Evolutionary conservation across 1,140 invertebrate genomes (phyloP).

Genomic region (Araneus ventricosus): DNA sequence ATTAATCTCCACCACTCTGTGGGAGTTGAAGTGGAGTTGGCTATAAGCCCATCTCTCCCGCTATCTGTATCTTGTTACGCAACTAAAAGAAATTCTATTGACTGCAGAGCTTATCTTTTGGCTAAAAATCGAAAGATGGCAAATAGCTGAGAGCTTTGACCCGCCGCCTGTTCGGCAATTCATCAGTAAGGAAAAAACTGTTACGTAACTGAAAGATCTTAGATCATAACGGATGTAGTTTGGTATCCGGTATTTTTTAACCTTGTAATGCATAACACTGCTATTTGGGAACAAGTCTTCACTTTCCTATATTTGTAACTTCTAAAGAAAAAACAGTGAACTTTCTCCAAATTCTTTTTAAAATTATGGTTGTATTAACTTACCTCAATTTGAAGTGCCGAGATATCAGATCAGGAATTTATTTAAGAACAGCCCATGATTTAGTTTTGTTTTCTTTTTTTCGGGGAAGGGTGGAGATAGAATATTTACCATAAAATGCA

Average conservation of each 20-base stretch:
- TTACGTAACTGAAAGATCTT: background rate
- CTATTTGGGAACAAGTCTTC: too few species aligned
- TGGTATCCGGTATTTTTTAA: background rate
- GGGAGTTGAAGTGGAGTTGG: constrained; percentile 50
- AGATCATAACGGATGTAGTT: background rate
- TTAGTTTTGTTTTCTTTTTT: too few species aligned
- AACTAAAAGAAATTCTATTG: constrained; percentile 16
- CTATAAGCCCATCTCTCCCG: constrained; percentile 39
- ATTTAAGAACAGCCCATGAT: too few species aligned
- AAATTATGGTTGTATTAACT: too few species aligned
- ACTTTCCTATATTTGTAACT: too few species aligned
- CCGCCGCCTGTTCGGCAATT: background rate
- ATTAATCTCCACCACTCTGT: constrained; percentile 22
- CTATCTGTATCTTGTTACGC: constrained; percentile 53
- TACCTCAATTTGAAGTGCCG: too few species aligned
- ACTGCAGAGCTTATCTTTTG: background rate
- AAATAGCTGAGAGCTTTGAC: constrained; percentile 9
- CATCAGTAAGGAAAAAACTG: background rate
- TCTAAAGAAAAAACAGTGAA: too few species aligned
- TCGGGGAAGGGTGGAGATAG: too few species aligned
- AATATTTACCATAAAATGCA: too few species aligned
- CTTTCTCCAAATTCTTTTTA: too few species aligned
- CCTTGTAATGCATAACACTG: background rate
- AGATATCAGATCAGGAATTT: too few species aligned
- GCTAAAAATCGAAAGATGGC: constrained; percentile 25